A percentile compares a stretch with the other conserved stretches of the same genome.
phyloP scores from a whole-genome alignment of 2,888 invertebrate genomes.

The Tetragonisca angustula region DNA sequence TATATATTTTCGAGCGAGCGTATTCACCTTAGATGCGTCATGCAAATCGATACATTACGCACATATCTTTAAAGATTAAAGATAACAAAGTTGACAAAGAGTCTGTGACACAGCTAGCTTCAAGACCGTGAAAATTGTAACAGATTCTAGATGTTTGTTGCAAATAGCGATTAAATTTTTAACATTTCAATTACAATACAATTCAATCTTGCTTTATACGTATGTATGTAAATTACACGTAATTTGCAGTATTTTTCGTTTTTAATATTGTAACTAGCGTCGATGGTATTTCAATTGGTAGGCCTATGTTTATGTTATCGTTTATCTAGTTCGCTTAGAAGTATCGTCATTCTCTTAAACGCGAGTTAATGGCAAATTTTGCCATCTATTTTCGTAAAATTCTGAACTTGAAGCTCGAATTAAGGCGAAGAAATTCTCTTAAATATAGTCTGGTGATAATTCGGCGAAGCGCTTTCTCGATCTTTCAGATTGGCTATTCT shows the following conservation, averaged over 20 bases:
- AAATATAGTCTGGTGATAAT: conserved; percentile 33
- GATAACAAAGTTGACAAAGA: not conserved
- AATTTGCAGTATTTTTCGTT: not conserved
- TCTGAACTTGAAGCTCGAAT: not conserved
- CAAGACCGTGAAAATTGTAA: not conserved
- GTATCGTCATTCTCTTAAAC: not conserved
- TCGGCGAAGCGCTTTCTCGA: not conserved
- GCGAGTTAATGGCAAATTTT: no score
- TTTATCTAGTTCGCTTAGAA: not conserved
- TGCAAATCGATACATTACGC: conserved; percentile 15
- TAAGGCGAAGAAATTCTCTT: no score
- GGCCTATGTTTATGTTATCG: not conserved
- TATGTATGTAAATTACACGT: not conserved
- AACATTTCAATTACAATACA: not conserved
- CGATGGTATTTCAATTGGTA: not conserved
- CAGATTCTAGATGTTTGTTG: not conserved
- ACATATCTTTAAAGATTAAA: not conserved
- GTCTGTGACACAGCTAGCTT: not conserved
- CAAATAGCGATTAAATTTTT: not conserved
- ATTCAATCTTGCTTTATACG: not conserved
- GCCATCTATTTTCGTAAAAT: no score
- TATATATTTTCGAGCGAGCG: not conserved
- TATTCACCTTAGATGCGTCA: not conserved
- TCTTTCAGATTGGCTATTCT: conserved; percentile 35
- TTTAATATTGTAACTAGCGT: not conserved